Conservation (phyloP, 35 echinoderm and acorn worm genomes). For the Ophiothrix spiculata region DNA sequence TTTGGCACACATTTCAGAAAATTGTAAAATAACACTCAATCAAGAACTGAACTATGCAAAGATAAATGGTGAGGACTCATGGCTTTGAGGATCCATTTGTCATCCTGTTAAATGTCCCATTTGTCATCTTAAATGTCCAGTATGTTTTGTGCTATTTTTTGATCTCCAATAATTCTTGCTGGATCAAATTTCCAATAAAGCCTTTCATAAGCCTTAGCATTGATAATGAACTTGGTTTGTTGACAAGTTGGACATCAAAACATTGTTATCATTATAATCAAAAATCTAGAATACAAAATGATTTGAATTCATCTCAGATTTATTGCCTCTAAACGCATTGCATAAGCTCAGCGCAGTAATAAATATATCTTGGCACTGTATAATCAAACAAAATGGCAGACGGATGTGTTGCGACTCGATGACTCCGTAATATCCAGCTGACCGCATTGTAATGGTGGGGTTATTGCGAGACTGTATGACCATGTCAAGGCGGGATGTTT, state of each 20-base stretch:
- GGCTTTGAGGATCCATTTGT: too few relatives aligned
- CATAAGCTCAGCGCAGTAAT: neutral
- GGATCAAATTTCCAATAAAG: too few relatives aligned
- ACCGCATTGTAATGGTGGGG: neutral
- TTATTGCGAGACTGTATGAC: neutral
- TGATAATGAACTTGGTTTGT: neutral
- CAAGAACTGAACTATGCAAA: too few relatives aligned
- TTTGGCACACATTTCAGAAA: too few relatives aligned
- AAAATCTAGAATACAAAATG: neutral
- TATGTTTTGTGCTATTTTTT: too few relatives aligned
- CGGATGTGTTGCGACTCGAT: neutral
- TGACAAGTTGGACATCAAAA: neutral
- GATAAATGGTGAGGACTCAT: too few relatives aligned
- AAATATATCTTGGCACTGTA: neutral
- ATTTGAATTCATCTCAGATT: neutral
- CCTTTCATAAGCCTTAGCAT: neutral
- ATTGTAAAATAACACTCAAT: too few relatives aligned
- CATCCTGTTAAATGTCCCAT: too few relatives aligned
- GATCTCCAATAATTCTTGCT: too few relatives aligned
- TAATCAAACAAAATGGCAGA: neutral
- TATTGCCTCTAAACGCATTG: neutral
- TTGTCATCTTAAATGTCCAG: too few relatives aligned
- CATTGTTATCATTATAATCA: neutral
- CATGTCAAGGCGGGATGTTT: too few relatives aligned
- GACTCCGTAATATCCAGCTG: conserved; percentile 7